Evolutionary conservation across 2,888 invertebrate genomes (phyloP), one percentile per base, ranked within the genome.

Genomic region (Mesoligia furuncula): DNA sequence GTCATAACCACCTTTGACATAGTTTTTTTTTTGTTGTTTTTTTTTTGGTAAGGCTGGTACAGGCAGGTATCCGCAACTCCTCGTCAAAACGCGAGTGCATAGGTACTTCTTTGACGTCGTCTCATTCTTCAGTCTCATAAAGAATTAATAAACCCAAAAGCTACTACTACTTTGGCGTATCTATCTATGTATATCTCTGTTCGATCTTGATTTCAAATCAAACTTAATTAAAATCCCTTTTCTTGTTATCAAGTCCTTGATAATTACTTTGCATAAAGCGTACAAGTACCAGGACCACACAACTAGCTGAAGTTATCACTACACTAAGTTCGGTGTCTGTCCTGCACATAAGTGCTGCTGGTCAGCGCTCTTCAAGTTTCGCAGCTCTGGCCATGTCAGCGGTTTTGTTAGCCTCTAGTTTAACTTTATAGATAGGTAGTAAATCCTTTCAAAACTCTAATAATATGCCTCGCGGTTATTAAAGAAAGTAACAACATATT

Each of bases 231-330:
- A 42, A 73, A n/a, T 31, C 2, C 3, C 27, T 59, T 15, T 13
- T 2, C 13, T 54, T 54, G 17, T 54, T 54, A 17, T 27, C 17
- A 8, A 31, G 4, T 39, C n/a, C 17, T 48, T 39, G 3, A 48
- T 45, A 45, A 3, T 45, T 64, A 42, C 8, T 66, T 84, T 67
- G n/a, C 36, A 66, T 66, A 31, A 48, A 81, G 31, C 27, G 17
- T 17, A 27, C 51, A 39, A 83, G 45, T 73, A 83, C 83, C 61
- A 83, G 20, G 67, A 68, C 20, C 42, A 27, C 64, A 83, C 83
- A 74, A 83, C 68, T 69, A 86, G 73, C n/a, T 69, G 31, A 78
- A 90, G 88, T 81, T 85, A 84, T 74, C 61, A 79, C 74, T 77
- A 69, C 66, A 59, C 73, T 65, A 79, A 85, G 75, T 84, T 79